phyloP scores from a whole-genome alignment of 2,113 vertebrate genomes.

The Oxygymnocypris stewartii region DNA sequence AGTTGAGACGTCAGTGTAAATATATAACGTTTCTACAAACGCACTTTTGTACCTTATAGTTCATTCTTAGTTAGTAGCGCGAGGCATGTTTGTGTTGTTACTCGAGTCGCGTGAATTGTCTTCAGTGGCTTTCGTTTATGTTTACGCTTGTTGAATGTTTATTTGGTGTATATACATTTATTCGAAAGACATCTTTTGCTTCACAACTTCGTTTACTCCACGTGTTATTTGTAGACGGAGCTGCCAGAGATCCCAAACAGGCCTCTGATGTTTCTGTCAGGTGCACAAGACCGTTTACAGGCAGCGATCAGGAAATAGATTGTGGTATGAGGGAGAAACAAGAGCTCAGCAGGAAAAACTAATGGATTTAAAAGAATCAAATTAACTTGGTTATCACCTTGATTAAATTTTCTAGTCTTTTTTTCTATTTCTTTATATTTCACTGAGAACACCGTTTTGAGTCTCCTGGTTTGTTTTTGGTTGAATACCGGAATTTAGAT shows the following conservation, averaged over 20 bases:
- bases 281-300: constrained; percentile 51
- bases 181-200: neutral
- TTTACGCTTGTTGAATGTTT: neutral
- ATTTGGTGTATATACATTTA: neutral
- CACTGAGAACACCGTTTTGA: neutral
- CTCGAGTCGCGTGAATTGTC: neutral
- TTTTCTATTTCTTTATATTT: neutral
- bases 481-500: neutral
- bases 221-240: constrained; percentile 41
- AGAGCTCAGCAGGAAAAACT: constrained; percentile 31
- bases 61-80: neutral
- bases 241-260: neutral
- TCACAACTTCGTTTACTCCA: constrained; percentile 38
- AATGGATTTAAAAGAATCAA: constrained; percentile 41
- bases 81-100: neutral
- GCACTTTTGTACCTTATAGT: neutral
- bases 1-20: neutral
- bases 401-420: neutral
- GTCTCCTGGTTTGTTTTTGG: neutral
- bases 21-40: neutral
- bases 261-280: constrained; percentile 52
- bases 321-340: constrained; percentile 42
- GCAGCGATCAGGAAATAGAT: constrained; percentile 50
- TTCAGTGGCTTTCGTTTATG: neutral
- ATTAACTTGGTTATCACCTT: neutral